Evolutionary conservation across 2,113 vertebrate species (phyloP), one percentile per base, ranked within the genome.

Genomic region (Cephalopholis sonnerati): DNA sequence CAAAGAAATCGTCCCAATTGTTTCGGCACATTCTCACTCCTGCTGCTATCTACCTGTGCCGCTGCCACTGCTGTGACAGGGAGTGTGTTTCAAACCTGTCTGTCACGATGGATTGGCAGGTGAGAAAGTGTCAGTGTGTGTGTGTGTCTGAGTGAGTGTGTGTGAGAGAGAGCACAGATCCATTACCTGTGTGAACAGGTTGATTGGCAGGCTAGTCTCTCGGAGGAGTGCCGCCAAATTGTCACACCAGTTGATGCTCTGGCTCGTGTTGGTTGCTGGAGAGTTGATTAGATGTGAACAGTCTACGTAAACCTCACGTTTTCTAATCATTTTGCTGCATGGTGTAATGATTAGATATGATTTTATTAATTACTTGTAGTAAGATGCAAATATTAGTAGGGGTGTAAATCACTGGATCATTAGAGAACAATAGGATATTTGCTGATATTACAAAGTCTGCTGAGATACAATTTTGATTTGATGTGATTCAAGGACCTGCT

Each of bases 91-190:
- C 76, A 55, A 41, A 81, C 68, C 75, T 77, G 79, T 76, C 87
- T 79, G 81, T 90, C 81, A 90, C n/a, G 17, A 67, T 55, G 51
- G 88, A 87, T 83, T 91, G 89, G 65, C 84, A 89, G 81, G 66
- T 20, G 18, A 48, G 36, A 25, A 62, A 4, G 51, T 74, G 74
- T 57, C 4, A 20, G 20, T 16, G 67, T 70, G 57, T 62, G 24
- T 75, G 24, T 20, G 5, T 27, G 29, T 51, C 20, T 54, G 62
- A 64, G 59, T 65, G 39, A 22, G 46, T 25, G 75, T 18, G 48
- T 8, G 50, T 50, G 68, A 44, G 41, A 41, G 41, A 12, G 11
- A 20, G 36, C 10, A 46, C 18, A 58, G 13, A 62, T 51, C 24
- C 59, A 24, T 73, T 74, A 82, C 74, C 64, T 77, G 71, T 78